These are phyloP conservation scores for Saccostrea glomerata DNA, from an alignment of 1,140 invertebrate genomes.

Conservation along the genomic window DNA sequence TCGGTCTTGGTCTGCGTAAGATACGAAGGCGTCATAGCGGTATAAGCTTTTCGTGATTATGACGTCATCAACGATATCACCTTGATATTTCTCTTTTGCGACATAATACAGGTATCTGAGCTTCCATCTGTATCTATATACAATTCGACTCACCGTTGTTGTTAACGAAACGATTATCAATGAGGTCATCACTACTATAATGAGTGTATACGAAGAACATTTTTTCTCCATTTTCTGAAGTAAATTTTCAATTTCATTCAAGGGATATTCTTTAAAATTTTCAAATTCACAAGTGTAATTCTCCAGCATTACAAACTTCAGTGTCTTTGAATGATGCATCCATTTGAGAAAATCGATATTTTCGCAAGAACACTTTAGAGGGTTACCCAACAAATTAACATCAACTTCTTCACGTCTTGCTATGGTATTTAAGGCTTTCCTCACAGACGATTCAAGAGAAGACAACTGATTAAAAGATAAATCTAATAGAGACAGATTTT, in stretches of 20 bases:
- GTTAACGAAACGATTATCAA: neutral
- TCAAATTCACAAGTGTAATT: constrained; percentile 7
- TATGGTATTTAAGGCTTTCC: too few relatives aligned
- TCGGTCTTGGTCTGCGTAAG: too few relatives aligned
- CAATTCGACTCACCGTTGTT: neutral
- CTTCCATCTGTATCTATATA: constrained; percentile 24
- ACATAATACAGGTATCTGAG: neutral
- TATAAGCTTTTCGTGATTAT: neutral
- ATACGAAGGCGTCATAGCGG: too few relatives aligned
- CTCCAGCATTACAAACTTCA: neutral
- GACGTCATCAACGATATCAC: neutral
- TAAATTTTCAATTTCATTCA: neutral
- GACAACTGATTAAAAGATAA: neutral
- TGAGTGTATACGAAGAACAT: neutral
- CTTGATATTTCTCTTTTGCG: constrained; percentile 18
- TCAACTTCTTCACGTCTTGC: too few relatives aligned
- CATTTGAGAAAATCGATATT: neutral
- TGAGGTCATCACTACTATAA: neutral
- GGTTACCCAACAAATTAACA: constrained; percentile 9
- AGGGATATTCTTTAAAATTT: neutral
- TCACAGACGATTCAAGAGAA: neutral
- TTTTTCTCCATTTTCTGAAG: constrained; percentile 1
- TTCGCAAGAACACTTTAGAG: neutral
- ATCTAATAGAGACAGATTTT: neutral
- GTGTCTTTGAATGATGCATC: neutral